Base-by-base conservation (phyloP, 2,888 invertebrate species). In the Drosophila antonietae region DNA sequence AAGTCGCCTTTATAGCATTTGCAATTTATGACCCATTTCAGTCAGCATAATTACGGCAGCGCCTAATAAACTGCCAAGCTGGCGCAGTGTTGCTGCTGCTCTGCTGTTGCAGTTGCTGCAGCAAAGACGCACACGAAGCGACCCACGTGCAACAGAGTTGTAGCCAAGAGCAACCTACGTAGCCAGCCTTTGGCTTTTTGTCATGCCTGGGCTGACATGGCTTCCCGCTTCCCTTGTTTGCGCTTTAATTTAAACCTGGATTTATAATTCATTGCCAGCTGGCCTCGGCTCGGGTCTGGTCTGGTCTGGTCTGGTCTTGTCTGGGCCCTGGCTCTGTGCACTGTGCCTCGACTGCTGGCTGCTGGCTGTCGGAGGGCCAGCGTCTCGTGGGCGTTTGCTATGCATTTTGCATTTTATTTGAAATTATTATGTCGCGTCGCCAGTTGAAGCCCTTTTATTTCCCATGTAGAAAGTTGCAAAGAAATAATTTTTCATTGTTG, bases 11-110 rank as follows among this genome's bases (percentile, higher is more conserved):
- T 74, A 68, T 52, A 60, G 59, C 74, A 62, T 75, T 65, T 56
- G 84, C 85, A 90, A 88, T 91, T 91, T 90, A 89, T 91, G 88
- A 86, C 83, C 87, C 86, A 89, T 91, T 91, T 88, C 86, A 88
- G 88, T 87, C 90, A 80, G 74, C 83, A 84, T 92, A 92, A 92
- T 92, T 91, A 90, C 88, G 80, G 75, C 81, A 80, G 70, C 71
- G 71, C 73, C 82, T 81, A 82, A 83, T 83, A 81, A 83, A 80
- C 81, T 81, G 80, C 74, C 80, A 71, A 44, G 61, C 59, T 37
- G 51, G 55, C 65, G 62, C 63, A 62, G 79, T 51, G 56, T 55
- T 55, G 60, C 46, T 33, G 28, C 41, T 69, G 28, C 28, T 28
- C 59, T 61, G 65, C 71, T 49, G 55, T 57, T 60, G 60, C 46